Percentiles rank a stretch among this genome's conserved stretches.
Conservation (phyloP, 2,888 invertebrate species). For the Pycnomerus fuliginosus region DNA sequence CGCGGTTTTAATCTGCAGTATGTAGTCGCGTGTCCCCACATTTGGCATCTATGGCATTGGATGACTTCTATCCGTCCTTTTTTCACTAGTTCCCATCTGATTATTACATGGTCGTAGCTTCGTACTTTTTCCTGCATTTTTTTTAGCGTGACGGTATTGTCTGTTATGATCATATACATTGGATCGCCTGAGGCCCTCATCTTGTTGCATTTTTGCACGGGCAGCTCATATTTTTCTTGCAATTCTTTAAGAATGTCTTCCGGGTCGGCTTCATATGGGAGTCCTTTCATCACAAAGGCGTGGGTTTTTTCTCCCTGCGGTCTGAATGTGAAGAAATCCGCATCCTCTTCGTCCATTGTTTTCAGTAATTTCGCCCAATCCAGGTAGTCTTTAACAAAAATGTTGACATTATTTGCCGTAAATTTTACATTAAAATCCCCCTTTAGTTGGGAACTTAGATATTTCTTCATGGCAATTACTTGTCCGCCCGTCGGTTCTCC, state of each 20-base stretch:
- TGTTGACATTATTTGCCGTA: too few species aligned
- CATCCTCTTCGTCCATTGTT: background rate
- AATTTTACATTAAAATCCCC: too few species aligned
- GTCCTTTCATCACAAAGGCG: conserved; percentile 1
- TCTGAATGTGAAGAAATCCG: conserved; percentile 1
- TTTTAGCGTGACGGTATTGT: background rate
- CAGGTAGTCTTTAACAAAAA: too few species aligned
- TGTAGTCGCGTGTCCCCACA: conserved; percentile 2
- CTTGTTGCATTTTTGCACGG: background rate
- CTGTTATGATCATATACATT: conserved; percentile 1
- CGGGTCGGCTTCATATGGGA: background rate
- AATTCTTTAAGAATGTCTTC: background rate
- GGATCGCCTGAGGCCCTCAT: conserved; percentile 3
- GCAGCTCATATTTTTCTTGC: background rate
- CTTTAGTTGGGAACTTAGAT: too few species aligned
- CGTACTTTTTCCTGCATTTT: conserved; percentile 6
- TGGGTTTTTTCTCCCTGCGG: background rate
- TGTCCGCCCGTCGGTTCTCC: too few species aligned
- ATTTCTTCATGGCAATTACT: too few species aligned
- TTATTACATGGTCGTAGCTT: conserved; percentile 1
- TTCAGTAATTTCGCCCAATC: background rate
- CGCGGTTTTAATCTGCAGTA: background rate
- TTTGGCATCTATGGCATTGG: conserved; percentile 7
- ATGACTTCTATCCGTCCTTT: conserved; percentile 25
- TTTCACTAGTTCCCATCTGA: conserved; percentile 29